A percentile compares a stretch with the other conserved stretches of the same genome.
These are phyloP conservation scores for Oryzias melastigma DNA, from an alignment of 2,113 vertebrate species.

Conservation along the genomic window DNA sequence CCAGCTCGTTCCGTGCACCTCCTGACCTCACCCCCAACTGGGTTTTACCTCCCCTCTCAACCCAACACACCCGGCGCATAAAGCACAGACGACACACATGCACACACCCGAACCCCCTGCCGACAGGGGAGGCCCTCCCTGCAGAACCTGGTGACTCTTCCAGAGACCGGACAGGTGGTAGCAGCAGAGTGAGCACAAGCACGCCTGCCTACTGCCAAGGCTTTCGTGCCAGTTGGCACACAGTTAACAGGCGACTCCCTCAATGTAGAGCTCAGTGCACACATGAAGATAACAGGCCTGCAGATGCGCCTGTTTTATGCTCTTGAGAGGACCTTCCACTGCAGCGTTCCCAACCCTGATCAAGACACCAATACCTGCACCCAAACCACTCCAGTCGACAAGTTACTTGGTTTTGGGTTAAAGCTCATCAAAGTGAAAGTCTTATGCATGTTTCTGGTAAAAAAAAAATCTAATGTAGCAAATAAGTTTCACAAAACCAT, in stretches of 20 bases:
- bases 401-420: too few species aligned
- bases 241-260: constrained; percentile 64
- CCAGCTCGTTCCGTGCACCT: constrained; percentile 34
- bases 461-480: too few species aligned
- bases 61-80: constrained; percentile 16
- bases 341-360: constrained; percentile 11
- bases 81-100: constrained; percentile 7
- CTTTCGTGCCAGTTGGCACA: constrained; percentile 72
- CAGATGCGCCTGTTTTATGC: constrained; percentile 50
- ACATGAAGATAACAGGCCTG: constrained; percentile 64
- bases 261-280: constrained; percentile 62
- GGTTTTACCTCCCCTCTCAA: constrained; percentile 20
- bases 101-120: constrained; percentile 9
- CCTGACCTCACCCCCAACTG: constrained; percentile 22
- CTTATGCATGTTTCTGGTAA: neutral
- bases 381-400: constrained; percentile 14
- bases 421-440: neutral
- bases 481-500: neutral
- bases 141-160: constrained; percentile 65
- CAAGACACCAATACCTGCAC: constrained; percentile 18
- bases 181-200: constrained; percentile 67
- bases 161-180: constrained; percentile 79
- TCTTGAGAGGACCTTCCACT: constrained; percentile 45
- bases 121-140: constrained; percentile 45
- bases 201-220: constrained; percentile 63